Evolutionary conservation across 2,888 invertebrate genomes (phyloP).

Genomic region (Oscheius onirici): DNA sequence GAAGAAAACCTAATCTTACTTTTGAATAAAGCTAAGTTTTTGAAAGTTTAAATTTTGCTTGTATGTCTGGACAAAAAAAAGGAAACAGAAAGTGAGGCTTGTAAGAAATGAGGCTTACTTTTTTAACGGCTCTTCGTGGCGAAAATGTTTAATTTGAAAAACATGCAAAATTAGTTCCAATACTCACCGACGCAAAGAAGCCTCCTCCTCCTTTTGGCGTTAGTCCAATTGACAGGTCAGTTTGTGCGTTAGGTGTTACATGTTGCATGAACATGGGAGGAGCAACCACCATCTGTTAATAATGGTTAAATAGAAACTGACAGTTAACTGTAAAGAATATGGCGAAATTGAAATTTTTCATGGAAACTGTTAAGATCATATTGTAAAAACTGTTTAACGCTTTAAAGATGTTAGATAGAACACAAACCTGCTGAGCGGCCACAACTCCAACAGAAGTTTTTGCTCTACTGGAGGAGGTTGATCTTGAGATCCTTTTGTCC

Average conservation of each 20-base stretch:
- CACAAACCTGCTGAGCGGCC: slow-evolving; percentile 1
- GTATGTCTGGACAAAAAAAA: too few relatives aligned
- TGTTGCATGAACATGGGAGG: slow-evolving; percentile 54
- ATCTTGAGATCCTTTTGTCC: slow-evolving; percentile 17
- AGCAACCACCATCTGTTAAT: slow-evolving; percentile 39
- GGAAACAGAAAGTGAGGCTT: too few relatives aligned
- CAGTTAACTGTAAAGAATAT: background rate
- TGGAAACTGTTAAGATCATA: too few relatives aligned
- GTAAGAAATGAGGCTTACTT: too few relatives aligned
- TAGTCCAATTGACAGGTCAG: slow-evolving; percentile 54
- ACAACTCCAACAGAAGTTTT: background rate
- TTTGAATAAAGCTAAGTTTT: too few relatives aligned
- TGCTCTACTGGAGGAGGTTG: background rate
- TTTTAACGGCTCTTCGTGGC: too few relatives aligned
- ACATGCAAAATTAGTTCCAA: background rate
- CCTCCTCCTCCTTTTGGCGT: slow-evolving; percentile 51
- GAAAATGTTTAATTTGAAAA: too few relatives aligned
- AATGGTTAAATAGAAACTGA: background rate
- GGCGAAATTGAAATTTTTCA: background rate
- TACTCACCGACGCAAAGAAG: slow-evolving; percentile 57
- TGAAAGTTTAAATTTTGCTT: too few relatives aligned
- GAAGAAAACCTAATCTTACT: too few relatives aligned
- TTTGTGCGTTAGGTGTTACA: slow-evolving; percentile 51
- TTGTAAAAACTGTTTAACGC: background rate
- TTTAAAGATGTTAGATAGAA: background rate